Evolutionary conservation across 1,140 invertebrate species (phyloP), one percentile per base, ranked within the genome.

Genomic region (Lethrus apterus): DNA sequence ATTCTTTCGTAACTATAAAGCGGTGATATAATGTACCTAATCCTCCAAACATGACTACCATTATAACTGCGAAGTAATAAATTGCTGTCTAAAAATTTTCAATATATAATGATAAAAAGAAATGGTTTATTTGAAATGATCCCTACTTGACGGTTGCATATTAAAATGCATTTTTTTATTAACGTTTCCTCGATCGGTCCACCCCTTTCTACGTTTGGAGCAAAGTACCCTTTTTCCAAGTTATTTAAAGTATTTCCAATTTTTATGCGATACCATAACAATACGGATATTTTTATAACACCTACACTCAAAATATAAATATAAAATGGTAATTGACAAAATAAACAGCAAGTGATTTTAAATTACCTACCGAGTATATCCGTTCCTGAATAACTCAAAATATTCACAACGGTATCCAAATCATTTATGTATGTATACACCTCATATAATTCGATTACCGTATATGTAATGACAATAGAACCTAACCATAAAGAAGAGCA

Each of bases 341-440:
- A 15, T 21, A 11, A 26, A n/a, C 24, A 26, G 7, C n/a, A 26
- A 7, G 7, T 7, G 24, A 7, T 26, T n/a, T 26, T 26, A 7
- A 26, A 26, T 7, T 26, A 7, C n/a, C 24, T 15, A 42, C 40
- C 40, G 10, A 42, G 14, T 10, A 42, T 17, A 42, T 42, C 40
- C 1, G 40, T 42, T 14, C 40, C 40, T 15, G 29, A 30, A 42
- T 42, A 42, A 8, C 40, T 42, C 11, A 42, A 26, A 42, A 23
- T 42, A 42, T 42, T 42, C 11, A 42, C 24, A 10, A 29, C 14
- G 1, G 15, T 14, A 29, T 42, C 40, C 40, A 42, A 3, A 42
- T 42, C 14, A 42, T 42, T 24, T 11, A 29, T 26, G n/a, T 42
- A 42, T 14, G 18, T 19, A 26, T 29, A 42, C 1, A 42, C 9